Percentiles rank a stretch among this genome's conserved stretches.
These are phyloP conservation scores for Trinorchestia longiramus DNA, from an alignment of 1,140 invertebrate species.

Conservation along the genomic window DNA sequence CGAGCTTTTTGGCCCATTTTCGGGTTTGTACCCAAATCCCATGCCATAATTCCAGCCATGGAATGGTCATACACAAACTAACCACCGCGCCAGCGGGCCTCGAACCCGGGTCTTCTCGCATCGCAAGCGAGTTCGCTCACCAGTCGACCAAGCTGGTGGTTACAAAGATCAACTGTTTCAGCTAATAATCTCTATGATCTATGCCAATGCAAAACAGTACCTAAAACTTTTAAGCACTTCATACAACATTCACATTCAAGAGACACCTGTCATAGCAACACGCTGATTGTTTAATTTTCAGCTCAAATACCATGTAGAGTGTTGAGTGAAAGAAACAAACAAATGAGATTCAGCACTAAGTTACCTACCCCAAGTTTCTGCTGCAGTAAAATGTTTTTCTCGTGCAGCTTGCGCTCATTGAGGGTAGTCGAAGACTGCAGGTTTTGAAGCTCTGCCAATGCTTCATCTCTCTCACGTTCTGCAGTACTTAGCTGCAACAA, in stretches of 20 bases:
- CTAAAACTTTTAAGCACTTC: too few species aligned
- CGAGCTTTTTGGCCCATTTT: too few species aligned
- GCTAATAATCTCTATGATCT: too few species aligned
- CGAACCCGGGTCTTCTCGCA: too few species aligned
- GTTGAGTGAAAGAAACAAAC: not conserved
- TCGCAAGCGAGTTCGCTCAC: too few species aligned
- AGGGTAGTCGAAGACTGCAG: not conserved
- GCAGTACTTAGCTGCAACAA: not conserved
- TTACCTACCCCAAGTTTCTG: not conserved
- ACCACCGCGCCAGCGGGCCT: too few species aligned
- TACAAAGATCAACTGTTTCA: too few species aligned
- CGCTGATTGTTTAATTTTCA: not conserved
- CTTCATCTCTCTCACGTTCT: constrained; percentile 26
- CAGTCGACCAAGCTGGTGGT: too few species aligned
- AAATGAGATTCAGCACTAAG: not conserved
- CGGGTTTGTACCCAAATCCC: too few species aligned
- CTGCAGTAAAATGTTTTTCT: not conserved
- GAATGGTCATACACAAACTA: too few species aligned
- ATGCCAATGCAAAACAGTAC: too few species aligned
- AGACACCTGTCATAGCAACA: not conserved
- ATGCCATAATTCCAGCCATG: too few species aligned
- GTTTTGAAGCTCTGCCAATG: not conserved
- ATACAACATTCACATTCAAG: not conserved
- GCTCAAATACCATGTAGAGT: not conserved
- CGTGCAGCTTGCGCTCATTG: constrained; percentile 15